phyloP scores from a whole-genome alignment of 2,797 vertebrate genomes.

The Myripristis jacobus region DNA sequence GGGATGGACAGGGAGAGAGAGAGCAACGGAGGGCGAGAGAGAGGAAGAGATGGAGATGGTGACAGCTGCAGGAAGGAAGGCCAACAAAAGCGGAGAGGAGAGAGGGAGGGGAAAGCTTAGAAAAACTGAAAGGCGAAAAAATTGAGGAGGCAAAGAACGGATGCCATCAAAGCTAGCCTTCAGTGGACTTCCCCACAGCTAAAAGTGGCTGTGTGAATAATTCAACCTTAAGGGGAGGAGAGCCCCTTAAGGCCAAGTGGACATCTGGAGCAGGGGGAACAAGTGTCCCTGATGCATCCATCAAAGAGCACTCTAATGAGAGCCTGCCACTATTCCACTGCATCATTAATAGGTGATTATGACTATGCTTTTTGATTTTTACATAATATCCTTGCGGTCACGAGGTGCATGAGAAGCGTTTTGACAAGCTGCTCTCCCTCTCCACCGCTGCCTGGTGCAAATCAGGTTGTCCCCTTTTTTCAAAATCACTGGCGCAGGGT shows the following conservation, averaged over 20 bases:
- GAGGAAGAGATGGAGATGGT: slow-evolving; percentile 2
- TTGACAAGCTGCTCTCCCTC: slow-evolving; percentile 49
- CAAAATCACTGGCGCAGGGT: slow-evolving; percentile 17
- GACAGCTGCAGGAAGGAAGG: slow-evolving; percentile 39
- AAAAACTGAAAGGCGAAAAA: not conserved
- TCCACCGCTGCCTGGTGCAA: slow-evolving; percentile 6
- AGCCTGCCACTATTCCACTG: slow-evolving; percentile 34
- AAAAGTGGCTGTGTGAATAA: slow-evolving; percentile 65
- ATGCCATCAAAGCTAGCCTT: slow-evolving; percentile 14
- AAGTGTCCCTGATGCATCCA: slow-evolving; percentile 12
- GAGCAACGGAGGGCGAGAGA: slow-evolving; percentile 1
- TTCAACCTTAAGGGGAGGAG: slow-evolving; percentile 51
- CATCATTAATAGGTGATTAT: slow-evolving; percentile 52
- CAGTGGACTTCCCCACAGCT: slow-evolving; percentile 41
- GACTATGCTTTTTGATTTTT: slow-evolving; percentile 48
- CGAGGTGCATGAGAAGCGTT: not conserved
- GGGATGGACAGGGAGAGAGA: slow-evolving; percentile 6
- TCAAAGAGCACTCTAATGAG: slow-evolving; percentile 54
- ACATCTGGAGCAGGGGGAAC: slow-evolving; percentile 59
- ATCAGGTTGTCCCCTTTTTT: slow-evolving; percentile 9
- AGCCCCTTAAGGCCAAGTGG: slow-evolving; percentile 47
- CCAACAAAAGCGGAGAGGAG: slow-evolving; percentile 16
- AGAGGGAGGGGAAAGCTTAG: slow-evolving; percentile 8
- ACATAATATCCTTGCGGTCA: slow-evolving; percentile 35
- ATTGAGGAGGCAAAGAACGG: slow-evolving; percentile 14